Percentiles rank a stretch among this genome's conserved stretches.
phyloP scores from a whole-genome alignment of 2,888 invertebrate genomes.

The Sarcophaga rosellei region DNA sequence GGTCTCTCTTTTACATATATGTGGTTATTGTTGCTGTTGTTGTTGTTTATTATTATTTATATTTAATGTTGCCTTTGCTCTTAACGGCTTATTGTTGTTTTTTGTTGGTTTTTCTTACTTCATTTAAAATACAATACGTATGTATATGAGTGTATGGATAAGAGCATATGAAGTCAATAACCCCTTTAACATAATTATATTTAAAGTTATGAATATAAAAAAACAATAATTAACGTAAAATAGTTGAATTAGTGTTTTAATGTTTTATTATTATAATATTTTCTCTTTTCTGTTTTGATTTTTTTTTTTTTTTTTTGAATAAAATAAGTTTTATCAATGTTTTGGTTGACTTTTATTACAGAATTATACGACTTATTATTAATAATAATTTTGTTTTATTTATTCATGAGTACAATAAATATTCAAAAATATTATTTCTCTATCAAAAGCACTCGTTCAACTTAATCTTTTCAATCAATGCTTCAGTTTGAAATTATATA shows the following conservation, averaged over 20 bases:
- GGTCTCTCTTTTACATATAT: background rate
- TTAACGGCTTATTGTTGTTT: background rate
- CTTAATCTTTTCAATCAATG: no score
- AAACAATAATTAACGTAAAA: background rate
- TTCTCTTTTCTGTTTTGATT: no score
- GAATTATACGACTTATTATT: no score
- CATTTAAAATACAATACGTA: background rate
- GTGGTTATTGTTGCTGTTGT: background rate
- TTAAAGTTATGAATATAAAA: background rate
- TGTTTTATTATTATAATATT: background rate
- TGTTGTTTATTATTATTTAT: background rate
- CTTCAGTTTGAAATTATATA: no score
- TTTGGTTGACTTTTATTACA: no score
- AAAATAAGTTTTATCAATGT: no score
- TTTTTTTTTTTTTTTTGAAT: no score
- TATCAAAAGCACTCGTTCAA: no score
- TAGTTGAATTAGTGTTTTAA: background rate
- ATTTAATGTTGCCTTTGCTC: background rate
- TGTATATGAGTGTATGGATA: background rate
- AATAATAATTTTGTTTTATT: no score
- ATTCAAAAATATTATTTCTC: no score
- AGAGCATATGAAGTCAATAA: slow-evolving; percentile 43
- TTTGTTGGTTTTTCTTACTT: background rate
- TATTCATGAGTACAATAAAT: no score
- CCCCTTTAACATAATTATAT: slow-evolving; percentile 47